Evolutionary conservation across 2,888 invertebrate species (phyloP), one percentile per base, ranked within the genome.

Genomic region (Eurois occulta): DNA sequence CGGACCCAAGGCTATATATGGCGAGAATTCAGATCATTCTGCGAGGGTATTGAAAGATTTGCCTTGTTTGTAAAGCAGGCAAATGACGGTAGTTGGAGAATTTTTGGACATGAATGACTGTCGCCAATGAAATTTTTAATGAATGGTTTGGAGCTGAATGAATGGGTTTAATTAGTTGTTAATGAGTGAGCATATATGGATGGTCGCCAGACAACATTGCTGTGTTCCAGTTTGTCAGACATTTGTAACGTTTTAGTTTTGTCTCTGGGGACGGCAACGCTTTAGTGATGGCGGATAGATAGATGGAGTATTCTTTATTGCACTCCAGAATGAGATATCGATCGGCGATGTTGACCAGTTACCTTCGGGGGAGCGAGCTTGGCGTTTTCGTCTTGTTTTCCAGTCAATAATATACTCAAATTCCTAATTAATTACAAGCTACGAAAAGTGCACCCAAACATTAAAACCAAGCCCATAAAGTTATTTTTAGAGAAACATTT

Each of bases 21-120:
- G 84, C n/a, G 10, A 58, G 5, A 10, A 75, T 67, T 79, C 41
- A 46, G 28, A 48, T 13, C 18, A 65, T 41, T 28, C 41, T 10
- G 28, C 28, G 3, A 28, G 11, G 28, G 35, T 35, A 70, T 82
- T 82, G 21, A 48, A 46, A 41, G 10, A 66, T 41, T 70, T 62
- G 4, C 78, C 69, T 32, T 38, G 21, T 72, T 68, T 38, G 48
- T 58, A 52, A 16, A 64, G 28, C 60, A 46, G 3, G 38, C 24
- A 83, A 80, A 60, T 78, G 60, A 75, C 48, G 75, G 75, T 52
- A 78, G 46, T 78, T 79, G 28, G 32, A 79, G n/a, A 43, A 75
- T 67, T 55, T 74, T 76, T 46, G 21, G 21, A 82, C 60, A 21
- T 18, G 24, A 75, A 32, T 46, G 48, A 32, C 60, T 38, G 65